These are phyloP conservation scores for Tolmerus cingulatus DNA, from an alignment of 2,888 invertebrate genomes.

Conservation along the genomic window DNA sequence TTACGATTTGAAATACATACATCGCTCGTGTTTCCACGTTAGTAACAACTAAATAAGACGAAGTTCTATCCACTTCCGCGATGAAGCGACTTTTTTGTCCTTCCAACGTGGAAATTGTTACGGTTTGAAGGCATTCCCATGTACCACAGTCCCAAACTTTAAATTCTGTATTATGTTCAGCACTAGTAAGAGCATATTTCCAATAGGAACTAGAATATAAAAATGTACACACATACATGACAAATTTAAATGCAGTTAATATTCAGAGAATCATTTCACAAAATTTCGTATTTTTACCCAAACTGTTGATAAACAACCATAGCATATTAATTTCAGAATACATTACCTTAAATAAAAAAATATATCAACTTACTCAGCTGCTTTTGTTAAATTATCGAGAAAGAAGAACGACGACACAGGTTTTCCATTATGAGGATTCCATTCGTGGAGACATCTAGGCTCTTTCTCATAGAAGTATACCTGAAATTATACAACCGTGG, in stretches of 20 bases:
- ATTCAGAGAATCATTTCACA: background rate
- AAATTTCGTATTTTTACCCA: background rate
- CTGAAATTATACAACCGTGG: conserved; percentile 55
- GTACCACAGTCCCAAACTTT: conserved; percentile 95
- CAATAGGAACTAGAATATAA: conserved; percentile 78
- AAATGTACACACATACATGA: background rate
- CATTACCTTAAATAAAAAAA: background rate
- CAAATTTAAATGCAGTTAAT: background rate
- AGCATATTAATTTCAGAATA: background rate
- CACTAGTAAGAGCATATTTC: conserved; percentile 94
- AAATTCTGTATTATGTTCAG: conserved; percentile 86
- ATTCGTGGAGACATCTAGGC: conserved; percentile 87
- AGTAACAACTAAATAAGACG: conserved; percentile 85
- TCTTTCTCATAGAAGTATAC: conserved; percentile 76
- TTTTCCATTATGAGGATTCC: conserved; percentile 91
- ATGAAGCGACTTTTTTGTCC: conserved; percentile 54
- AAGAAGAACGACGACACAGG: conserved; percentile 91
- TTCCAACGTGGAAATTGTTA: conserved; percentile 68
- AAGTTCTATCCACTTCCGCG: conserved; percentile 83
- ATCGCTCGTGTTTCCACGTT: conserved; percentile 85
- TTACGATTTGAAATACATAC: conserved; percentile 79
- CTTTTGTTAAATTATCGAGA: conserved; percentile 88
- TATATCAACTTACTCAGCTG: conserved; percentile 73
- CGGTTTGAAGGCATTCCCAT: conserved; percentile 93
- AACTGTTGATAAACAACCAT: background rate